Base-by-base conservation (phyloP, 2,888 invertebrate species). In the Pyrochroa serraticornis region DNA sequence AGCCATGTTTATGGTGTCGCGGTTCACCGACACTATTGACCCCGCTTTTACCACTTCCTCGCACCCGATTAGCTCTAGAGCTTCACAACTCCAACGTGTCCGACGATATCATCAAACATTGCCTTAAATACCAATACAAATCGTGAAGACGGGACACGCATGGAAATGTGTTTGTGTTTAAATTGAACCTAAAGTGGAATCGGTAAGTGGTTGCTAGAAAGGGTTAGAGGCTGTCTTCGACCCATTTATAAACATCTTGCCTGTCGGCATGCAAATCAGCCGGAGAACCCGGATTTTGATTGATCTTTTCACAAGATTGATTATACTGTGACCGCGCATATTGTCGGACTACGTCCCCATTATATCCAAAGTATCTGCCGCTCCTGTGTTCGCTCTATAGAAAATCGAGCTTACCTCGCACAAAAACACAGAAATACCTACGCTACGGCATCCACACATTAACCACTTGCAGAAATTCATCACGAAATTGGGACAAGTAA, bases 211-310 rank as follows among this genome's bases (percentile, higher is more conserved):
- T 67, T 64, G 62, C 53, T 65, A 61, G 63, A 67, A 67, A 68
- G 67, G 69, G 67, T 70, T 71, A 64, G 69, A 67, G 68, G 68
- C 74, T 78, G 78, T 77, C 77, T 78, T 76, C 77, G 71, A 72
- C 74, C 75, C 77, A 77, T 79, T 79, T 78, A 79, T 78, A 78
- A 77, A 78, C 78, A 78, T 78, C 78, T 78, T 77, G 75, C 77
- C 75, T 76, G 78, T 77, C 78, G 77, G 76, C 77, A 79, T 79
- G 79, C 78, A 79, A 79, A 79, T 79, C 78, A 78, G 77, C 77
- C 76, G 75, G 74, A 75, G 73, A 75, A 71, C 75, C 74, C 71
- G 75, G 76, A 77, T 76, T 78, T 79, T 79, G 79, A 79, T 79
- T 79, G 78, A 79, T 79, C 78, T 78, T 75, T 78, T 75, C 77